Conservation (phyloP, 2,888 invertebrate genomes). For the Apamea monoglypha region DNA sequence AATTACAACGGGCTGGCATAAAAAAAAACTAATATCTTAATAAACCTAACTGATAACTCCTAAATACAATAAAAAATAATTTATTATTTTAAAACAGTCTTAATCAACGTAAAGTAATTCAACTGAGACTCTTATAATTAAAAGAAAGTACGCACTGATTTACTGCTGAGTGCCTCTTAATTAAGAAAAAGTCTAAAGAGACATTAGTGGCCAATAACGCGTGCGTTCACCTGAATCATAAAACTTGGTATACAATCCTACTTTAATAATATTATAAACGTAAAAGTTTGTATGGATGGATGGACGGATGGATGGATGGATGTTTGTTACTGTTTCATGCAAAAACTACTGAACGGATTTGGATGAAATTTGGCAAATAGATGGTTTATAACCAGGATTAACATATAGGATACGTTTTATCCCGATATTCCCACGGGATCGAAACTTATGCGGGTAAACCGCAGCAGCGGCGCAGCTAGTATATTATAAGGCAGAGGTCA, state of each 20-base stretch:
- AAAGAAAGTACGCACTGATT: slow-evolving; percentile 48
- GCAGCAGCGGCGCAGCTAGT: no score
- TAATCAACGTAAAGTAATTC: slow-evolving; percentile 9
- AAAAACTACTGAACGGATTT: no score
- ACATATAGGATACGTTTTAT: no score
- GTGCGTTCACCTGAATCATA: slow-evolving; percentile 49
- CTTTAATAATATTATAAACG: no score
- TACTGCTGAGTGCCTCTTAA: slow-evolving; percentile 26
- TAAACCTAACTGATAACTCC: not conserved
- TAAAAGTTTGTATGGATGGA: no score
- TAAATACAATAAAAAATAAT: not conserved
- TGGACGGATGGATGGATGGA: no score
- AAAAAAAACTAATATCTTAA: not conserved
- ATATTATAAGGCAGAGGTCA: not conserved
- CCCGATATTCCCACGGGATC: no score
- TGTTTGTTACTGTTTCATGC: no score
- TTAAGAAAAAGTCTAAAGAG: slow-evolving; percentile 34
- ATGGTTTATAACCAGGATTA: no score
- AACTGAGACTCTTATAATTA: slow-evolving; percentile 16
- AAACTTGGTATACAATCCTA: not conserved
- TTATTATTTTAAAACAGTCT: slow-evolving; percentile 14
- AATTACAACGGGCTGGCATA: not conserved
- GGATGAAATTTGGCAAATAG: no score
- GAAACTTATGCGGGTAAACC: no score
- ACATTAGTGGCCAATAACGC: slow-evolving; percentile 28